Evolutionary conservation across 2,113 vertebrate species (phyloP).

Genomic region (Caranx ignobilis): DNA sequence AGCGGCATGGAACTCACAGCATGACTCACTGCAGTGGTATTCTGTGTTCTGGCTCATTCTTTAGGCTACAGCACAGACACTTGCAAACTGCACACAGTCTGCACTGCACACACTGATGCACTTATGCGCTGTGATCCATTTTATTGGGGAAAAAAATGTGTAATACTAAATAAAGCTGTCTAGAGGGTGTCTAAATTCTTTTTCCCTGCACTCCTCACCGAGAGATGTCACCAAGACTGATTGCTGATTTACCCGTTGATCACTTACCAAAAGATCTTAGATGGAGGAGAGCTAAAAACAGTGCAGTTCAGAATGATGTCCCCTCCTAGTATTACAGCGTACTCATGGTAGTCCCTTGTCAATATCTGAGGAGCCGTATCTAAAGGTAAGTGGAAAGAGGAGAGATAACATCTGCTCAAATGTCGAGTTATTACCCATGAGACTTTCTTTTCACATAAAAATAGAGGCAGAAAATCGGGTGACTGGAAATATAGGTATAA

Average conservation of each 20-base stretch:
- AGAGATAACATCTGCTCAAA: conserved; percentile 19
- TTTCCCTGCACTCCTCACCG: not conserved
- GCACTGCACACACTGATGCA: not conserved
- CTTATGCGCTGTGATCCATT: too few species aligned
- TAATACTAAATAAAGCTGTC: too few species aligned
- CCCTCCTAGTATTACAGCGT: conserved; percentile 84
- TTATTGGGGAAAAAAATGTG: too few species aligned
- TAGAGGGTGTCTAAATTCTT: not conserved
- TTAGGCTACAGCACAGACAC: not conserved
- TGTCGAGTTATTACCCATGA: conserved; percentile 15
- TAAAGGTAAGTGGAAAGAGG: conserved; percentile 56
- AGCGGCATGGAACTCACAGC: conserved; percentile 47
- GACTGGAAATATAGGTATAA: not conserved
- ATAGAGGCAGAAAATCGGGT: not conserved
- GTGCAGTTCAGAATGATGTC: conserved; percentile 86
- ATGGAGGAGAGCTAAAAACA: conserved; percentile 90
- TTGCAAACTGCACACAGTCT: not conserved
- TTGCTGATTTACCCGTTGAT: not conserved
- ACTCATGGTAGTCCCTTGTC: conserved; percentile 86
- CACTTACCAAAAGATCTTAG: conserved; percentile 88
- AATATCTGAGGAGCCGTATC: conserved; percentile 90
- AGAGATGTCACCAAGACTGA: not conserved
- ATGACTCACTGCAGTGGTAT: conserved; percentile 27
- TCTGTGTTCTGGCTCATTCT: conserved; percentile 16
- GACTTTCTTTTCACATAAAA: not conserved